Percentiles rank a stretch among this genome's conserved stretches.
phyloP scores from a whole-genome alignment of 2,797 vertebrate genomes.

The Jordanella pulchra region DNA sequence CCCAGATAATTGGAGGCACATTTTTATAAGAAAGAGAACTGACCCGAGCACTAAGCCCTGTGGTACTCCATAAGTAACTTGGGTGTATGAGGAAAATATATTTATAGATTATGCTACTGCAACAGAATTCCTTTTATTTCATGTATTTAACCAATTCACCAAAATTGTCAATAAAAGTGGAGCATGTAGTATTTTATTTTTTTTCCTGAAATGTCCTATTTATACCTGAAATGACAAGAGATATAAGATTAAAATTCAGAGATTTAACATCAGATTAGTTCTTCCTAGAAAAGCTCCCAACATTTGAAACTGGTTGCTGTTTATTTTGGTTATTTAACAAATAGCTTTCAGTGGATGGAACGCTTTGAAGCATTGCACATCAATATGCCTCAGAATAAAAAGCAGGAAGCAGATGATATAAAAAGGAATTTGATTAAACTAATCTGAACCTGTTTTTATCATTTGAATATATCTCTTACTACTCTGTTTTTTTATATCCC shows the following conservation, averaged over 20 bases:
- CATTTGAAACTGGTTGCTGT: neutral
- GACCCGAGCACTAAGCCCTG: neutral
- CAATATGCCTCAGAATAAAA: neutral
- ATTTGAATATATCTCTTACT: neutral
- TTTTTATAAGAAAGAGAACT: neutral
- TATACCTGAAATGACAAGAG: neutral
- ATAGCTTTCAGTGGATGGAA: neutral
- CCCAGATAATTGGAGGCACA: neutral
- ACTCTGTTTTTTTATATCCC: neutral
- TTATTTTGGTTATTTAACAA: neutral
- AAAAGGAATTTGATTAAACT: too few species aligned
- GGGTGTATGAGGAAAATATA: neutral
- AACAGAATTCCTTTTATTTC: neutral
- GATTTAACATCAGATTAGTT: neutral
- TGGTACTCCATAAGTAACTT: neutral
- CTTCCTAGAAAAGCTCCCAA: neutral
- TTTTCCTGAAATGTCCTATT: neutral
- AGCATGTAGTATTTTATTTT: neutral
- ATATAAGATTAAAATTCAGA: neutral
- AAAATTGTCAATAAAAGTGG: neutral
- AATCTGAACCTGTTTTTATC: neutral
- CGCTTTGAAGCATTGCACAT: conserved; percentile 7
- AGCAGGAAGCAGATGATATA: neutral
- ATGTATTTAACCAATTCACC: neutral
- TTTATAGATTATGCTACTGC: neutral